Evolutionary conservation across 2,888 invertebrate species (phyloP), one percentile per base, ranked within the genome.

Genomic region (Heliconius hortense): DNA sequence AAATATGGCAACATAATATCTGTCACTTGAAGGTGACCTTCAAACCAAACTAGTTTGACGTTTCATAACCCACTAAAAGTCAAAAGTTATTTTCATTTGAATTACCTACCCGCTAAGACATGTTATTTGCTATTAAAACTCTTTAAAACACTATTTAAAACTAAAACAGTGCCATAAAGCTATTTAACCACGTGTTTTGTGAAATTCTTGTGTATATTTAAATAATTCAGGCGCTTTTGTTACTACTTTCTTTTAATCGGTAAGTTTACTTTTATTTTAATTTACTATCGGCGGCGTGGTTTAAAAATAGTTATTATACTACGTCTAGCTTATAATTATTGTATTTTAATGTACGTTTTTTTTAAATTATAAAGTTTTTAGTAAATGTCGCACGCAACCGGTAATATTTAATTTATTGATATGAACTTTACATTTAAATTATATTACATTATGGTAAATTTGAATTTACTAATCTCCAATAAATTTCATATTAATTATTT

Each of bases 1-100:
- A 11, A 59, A 26, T 21, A 11, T 56, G 63, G 69, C 70, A 70
- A 70, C 70, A 74, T 70, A 11, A 10, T 4, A 39, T 11, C 77
- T 89, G 91, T 90, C 91, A 91, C 70, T 84, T 90, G 87, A 93
- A 93, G 93, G 93, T 93, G 92, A 93, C 93, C 93, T 92, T 91
- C 88, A 87, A 79, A 79, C 77, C 72, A 79, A 82, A 81, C 84
- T 74, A 81, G 85, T 90, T 92, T 92, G 93, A 93, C 92, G 87
- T 90, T 85, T 88, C 79, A 82, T 89, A 86, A 85, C 85, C 88
- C 88, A 86, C 81, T 87, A 86, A 87, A 87, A 86, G 78, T 89
- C 81, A 87, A 86, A 87, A 87, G 86, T 78, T 90, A 90, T 88
- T 89, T 87, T 87, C 83, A 85, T 90, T 91, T 88, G 84, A 86